phyloP scores from a whole-genome alignment of 2,888 invertebrate species.

The Ochlodes sylvanus region DNA sequence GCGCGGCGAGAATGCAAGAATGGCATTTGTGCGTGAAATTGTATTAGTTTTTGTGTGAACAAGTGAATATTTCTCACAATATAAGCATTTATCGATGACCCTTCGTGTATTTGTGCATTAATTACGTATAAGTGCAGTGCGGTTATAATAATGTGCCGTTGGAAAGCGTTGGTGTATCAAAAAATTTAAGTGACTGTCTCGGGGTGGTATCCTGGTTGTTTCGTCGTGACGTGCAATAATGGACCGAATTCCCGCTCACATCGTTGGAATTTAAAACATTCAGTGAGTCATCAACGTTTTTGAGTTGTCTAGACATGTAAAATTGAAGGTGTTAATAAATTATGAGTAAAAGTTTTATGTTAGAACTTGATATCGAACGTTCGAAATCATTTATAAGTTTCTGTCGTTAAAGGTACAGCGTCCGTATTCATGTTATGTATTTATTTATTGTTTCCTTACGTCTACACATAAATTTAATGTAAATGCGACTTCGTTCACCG shows the following conservation, averaged over 20 bases:
- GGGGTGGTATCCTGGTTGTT: slow-evolving; percentile 76
- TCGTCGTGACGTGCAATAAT: slow-evolving; percentile 74
- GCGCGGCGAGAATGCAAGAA: slow-evolving; percentile 64
- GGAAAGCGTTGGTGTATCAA: slow-evolving; percentile 63
- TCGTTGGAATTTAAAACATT: slow-evolving; percentile 82
- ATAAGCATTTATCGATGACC: slow-evolving; percentile 58
- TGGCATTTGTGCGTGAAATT: slow-evolving; percentile 79
- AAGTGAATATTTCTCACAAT: slow-evolving; percentile 70
- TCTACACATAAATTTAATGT: slow-evolving; percentile 14
- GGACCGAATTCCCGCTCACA: slow-evolving; percentile 76
- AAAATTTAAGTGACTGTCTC: slow-evolving; percentile 68
- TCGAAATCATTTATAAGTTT: slow-evolving; percentile 14
- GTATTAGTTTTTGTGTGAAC: slow-evolving; percentile 75
- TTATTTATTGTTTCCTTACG: neutral
- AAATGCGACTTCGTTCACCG: slow-evolving; percentile 6
- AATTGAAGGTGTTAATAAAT: slow-evolving; percentile 6
- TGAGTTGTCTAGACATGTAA: slow-evolving; percentile 44
- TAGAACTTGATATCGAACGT: slow-evolving; percentile 17
- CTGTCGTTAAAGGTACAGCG: slow-evolving; percentile 4
- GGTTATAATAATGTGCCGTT: slow-evolving; percentile 61
- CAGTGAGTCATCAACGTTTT: slow-evolving; percentile 80
- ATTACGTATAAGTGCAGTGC: slow-evolving; percentile 44
- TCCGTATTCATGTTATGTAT: slow-evolving; percentile 20
- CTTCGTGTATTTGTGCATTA: slow-evolving; percentile 58
- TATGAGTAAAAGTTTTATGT: slow-evolving; percentile 20